These are phyloP conservation scores for Andrena minutula DNA, from an alignment of 2,888 invertebrate genomes.

Conservation along the genomic window DNA sequence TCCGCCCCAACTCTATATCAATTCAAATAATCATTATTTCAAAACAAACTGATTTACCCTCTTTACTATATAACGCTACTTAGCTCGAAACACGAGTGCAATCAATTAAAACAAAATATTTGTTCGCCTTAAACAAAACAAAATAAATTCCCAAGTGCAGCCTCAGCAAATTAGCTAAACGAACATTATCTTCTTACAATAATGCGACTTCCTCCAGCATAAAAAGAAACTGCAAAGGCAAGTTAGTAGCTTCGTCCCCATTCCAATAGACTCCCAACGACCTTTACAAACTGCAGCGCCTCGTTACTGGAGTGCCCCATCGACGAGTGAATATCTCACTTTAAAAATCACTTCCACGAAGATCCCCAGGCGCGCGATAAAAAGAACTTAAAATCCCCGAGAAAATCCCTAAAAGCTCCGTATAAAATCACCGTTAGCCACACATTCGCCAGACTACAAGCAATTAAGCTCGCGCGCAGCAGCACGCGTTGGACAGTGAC, in stretches of 20 bases:
- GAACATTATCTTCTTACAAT: slow-evolving; percentile 5
- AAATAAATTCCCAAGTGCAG: slow-evolving; percentile 4
- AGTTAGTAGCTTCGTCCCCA: background rate
- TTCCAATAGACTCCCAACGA: background rate
- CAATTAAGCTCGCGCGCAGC: slow-evolving; percentile 50
- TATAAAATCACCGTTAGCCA: background rate
- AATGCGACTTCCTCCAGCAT: background rate
- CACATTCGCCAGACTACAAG: slow-evolving; percentile 20
- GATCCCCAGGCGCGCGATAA: background rate
- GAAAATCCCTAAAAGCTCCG: background rate
- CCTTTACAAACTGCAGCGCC: too few relatives aligned
- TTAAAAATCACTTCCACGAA: too few relatives aligned
- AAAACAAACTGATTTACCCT: too few relatives aligned
- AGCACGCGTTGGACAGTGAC: slow-evolving; percentile 60
- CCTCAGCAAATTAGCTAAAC: background rate
- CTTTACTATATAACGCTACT: too few relatives aligned
- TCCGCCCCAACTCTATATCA: background rate
- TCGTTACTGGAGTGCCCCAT: too few relatives aligned
- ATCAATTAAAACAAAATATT: background rate
- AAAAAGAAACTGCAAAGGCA: slow-evolving; percentile 15
- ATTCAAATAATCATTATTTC: background rate
- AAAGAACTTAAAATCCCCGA: background rate
- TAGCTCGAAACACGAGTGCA: background rate
- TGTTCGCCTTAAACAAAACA: background rate
- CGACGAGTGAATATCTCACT: too few relatives aligned